Base-by-base conservation (phyloP, 2,113 vertebrate genomes). In the Pterocles orientalis region DNA sequence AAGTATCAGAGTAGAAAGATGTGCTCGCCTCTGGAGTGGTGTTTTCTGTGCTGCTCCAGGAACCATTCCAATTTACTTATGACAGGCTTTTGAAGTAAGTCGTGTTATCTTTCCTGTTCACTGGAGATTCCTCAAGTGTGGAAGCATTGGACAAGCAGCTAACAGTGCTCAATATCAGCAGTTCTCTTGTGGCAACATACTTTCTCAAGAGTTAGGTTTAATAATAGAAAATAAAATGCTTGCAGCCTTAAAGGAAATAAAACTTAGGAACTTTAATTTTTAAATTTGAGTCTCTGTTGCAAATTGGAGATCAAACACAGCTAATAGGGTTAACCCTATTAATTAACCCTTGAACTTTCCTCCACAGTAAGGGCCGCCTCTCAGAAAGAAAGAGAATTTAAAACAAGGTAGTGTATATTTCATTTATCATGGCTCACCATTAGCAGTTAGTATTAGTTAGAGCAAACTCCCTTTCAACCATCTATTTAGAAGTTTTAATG, bases 71-170 rank as follows among this genome's bases (percentile, higher is more conserved):
- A 64, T 98, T 98, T 65, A 98, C 96, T 39, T 98, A 97, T 65
- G 97, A 98, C 68, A 98, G 96, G 86, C 94, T 99, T 90, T 88
- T 98, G 36, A 99, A 99, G 98, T 98, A 97, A 98, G 98, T 92
- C 50, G 21, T 7, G 14, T 16, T 19, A 3, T 73, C 36, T 26
- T 70, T 65, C n/a, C 36, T 18, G 8, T 36, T 79, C 29, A 24
- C 8, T 83, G 62, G 34, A 48, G 71, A 17, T 58, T 65, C 17
- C 19, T 33, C 41, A 43, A 69, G 33, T 36, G 26, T 53, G 53
- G 62, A 62, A 29, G 45, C 10, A 5, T 7, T 45, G 58, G 68
- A 45, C 11, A 57, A 65, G 36, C 41, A 65, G 31, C 28, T 60
- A 45, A 18, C 6, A 9, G 19, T 82, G 8, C 65, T 60, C 31